phyloP scores from a whole-genome alignment of 1,140 invertebrate genomes.

The Nomia melanderi region DNA sequence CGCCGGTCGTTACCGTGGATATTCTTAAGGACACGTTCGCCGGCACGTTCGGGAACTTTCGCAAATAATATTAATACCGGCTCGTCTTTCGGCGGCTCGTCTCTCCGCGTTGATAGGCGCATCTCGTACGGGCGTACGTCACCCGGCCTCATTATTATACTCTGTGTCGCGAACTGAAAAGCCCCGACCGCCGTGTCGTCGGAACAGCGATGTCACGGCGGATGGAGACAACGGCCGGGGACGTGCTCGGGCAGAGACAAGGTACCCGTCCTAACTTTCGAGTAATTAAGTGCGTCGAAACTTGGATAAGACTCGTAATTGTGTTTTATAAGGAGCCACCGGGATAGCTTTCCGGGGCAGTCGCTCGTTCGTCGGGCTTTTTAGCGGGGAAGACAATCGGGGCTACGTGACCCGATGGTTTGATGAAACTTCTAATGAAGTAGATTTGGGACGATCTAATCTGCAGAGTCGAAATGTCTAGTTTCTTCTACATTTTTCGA shows the following conservation, averaged over 20 bases:
- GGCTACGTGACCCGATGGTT: slow-evolving; percentile 42
- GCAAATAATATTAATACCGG: slow-evolving; percentile 40
- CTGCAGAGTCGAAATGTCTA: too few relatives aligned
- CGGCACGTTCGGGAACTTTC: slow-evolving; percentile 17
- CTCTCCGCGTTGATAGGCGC: slow-evolving; percentile 33
- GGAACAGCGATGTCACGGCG: slow-evolving; percentile 36
- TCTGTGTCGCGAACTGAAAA: slow-evolving; percentile 33
- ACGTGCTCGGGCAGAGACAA: slow-evolving; percentile 3
- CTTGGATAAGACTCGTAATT: slow-evolving; percentile 70
- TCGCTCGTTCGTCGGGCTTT: slow-evolving; percentile 4
- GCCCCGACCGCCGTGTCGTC: slow-evolving; percentile 1
- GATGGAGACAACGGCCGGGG: slow-evolving; percentile 18
- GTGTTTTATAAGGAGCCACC: slow-evolving; percentile 64
- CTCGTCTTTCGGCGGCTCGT: neutral
- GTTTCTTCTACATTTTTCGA: too few relatives aligned
- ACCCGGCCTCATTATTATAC: slow-evolving; percentile 45
- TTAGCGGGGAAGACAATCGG: slow-evolving; percentile 23
- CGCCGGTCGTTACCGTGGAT: neutral
- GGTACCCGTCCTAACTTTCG: slow-evolving; percentile 54
- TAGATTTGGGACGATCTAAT: too few relatives aligned
- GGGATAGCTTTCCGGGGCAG: slow-evolving; percentile 29
- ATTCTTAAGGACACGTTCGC: slow-evolving; percentile 2
- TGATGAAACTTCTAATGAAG: slow-evolving; percentile 4
- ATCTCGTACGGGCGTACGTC: slow-evolving; percentile 6
- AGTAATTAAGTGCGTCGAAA: slow-evolving; percentile 72